Base-by-base conservation (phyloP, 2,113 vertebrate species). In the Parotia lawesii region DNA sequence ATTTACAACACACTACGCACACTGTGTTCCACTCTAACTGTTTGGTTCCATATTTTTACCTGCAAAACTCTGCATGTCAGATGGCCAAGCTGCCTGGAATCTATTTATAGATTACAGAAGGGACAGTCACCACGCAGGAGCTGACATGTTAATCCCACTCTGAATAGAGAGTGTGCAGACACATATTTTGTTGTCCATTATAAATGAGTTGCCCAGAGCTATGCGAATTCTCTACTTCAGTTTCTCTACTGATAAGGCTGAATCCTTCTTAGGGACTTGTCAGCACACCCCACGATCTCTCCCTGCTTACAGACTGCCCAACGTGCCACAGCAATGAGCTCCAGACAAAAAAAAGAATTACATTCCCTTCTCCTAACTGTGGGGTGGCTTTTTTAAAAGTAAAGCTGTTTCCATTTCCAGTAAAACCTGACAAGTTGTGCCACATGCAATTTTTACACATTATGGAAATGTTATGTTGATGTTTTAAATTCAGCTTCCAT, bases 281-380 rank as follows among this genome's bases (percentile, higher is more conserved):
- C 44, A 66, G 31, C 4, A 4, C 10, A 53, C 15, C 31, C 24
- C 1, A 8, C 28, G 16, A 25, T 45, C 38, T 8, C 69, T 56
- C 45, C 20, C 10, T 50, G n/a, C 56, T 64, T 27, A 53, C 3
- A 1, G 56, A 23, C 31, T 5, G 44, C 31, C 61, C 65, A 40
- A 24, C 22, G 19, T 0, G 0, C 70, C 45, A 38, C 0, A 37
- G 74, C 13, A 31, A 71, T 6, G 14, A 72, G 35, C 87, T n/a
- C 42, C 84, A 54, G 50, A 33, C 66, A 66, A 42, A 48, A 35
- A 65, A 51, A 70, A 94, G 37, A 37, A 85, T 58, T 3, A 12
- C 29, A 65, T 7, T 45, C 25, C 35, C 35, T 69, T 82, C 77
- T 69, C 48, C 7, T 35, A 53, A 54, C 53, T 28, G 9, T 17